These are phyloP conservation scores for Hippolais icterina DNA, from an alignment of 2,113 vertebrate genomes.

Conservation along the genomic window DNA sequence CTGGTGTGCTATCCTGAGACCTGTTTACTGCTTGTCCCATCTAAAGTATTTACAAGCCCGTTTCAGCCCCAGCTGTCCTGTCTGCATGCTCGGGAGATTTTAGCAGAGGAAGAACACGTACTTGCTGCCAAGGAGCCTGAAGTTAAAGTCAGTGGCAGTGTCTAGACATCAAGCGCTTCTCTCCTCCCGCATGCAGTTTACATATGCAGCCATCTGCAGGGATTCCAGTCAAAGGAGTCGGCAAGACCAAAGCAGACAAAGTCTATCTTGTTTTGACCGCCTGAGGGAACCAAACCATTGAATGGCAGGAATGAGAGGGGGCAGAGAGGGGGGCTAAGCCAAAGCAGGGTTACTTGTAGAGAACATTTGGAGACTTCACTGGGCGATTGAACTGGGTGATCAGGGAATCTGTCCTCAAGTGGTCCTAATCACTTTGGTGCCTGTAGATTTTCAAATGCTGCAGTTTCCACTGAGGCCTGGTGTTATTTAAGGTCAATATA, in stretches of 20 bases:
- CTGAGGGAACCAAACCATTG: slow-evolving; percentile 53
- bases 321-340: background rate
- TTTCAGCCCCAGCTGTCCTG: background rate
- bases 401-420: background rate
- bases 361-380: background rate
- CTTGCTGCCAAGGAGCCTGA: slow-evolving; percentile 8
- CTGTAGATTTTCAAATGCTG: background rate
- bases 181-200: slow-evolving; percentile 50
- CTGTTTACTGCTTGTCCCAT: background rate
- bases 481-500: background rate
- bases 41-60: background rate
- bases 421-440: background rate
- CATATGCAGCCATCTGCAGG: slow-evolving; percentile 39
- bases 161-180: slow-evolving; percentile 61
- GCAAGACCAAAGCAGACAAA: slow-evolving; percentile 41
- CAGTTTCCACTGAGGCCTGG: background rate
- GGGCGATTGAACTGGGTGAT: background rate
- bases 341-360: background rate
- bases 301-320: slow-evolving; percentile 16
- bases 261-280: slow-evolving; percentile 47
- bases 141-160: slow-evolving; percentile 38
- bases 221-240: slow-evolving; percentile 29
- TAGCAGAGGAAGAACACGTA: background rate
- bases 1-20: background rate
- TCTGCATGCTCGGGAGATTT: background rate